phyloP scores from a whole-genome alignment of 1,140 invertebrate genomes.

The Brachystomella parvula region DNA sequence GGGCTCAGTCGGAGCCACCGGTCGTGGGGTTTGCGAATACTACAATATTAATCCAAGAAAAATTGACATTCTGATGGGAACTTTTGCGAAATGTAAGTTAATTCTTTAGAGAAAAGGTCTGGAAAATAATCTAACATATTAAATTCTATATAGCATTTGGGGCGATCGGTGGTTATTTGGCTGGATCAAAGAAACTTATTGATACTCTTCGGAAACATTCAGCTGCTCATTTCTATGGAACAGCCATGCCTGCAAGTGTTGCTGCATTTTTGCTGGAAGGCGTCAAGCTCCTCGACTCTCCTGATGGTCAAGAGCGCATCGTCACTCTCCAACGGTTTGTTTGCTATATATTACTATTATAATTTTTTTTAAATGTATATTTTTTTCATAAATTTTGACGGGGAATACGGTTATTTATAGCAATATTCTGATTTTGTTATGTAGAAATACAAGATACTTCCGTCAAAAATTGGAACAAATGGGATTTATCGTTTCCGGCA shows the following conservation, averaged over 20 bases:
- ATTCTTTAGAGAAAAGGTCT: background rate
- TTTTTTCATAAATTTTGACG: no score
- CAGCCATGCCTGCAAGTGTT: conserved; percentile 79
- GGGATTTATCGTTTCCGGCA: conserved; percentile 11
- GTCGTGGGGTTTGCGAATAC: conserved; percentile 68
- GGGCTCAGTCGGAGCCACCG: conserved; percentile 78
- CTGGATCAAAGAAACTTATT: conserved; percentile 65
- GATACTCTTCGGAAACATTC: conserved; percentile 68
- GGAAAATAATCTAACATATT: background rate
- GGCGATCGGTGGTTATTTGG: conserved; percentile 50
- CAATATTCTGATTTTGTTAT: conserved; percentile 1
- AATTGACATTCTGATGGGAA: conserved; percentile 52
- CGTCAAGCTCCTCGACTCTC: background rate
- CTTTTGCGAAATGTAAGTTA: conserved; percentile 47
- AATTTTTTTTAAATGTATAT: no score
- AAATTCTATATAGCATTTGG: conserved; percentile 42
- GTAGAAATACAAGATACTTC: conserved; percentile 16
- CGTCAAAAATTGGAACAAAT: conserved; percentile 10
- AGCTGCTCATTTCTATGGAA: conserved; percentile 77
- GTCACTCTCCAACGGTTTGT: background rate
- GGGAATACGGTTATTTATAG: no score
- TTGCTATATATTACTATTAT: background rate
- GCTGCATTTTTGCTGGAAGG: conserved; percentile 55
- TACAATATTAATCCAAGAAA: conserved; percentile 47
- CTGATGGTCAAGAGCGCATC: background rate